Conservation (phyloP, 1,140 invertebrate species). For the Bombus cullumanus region DNA sequence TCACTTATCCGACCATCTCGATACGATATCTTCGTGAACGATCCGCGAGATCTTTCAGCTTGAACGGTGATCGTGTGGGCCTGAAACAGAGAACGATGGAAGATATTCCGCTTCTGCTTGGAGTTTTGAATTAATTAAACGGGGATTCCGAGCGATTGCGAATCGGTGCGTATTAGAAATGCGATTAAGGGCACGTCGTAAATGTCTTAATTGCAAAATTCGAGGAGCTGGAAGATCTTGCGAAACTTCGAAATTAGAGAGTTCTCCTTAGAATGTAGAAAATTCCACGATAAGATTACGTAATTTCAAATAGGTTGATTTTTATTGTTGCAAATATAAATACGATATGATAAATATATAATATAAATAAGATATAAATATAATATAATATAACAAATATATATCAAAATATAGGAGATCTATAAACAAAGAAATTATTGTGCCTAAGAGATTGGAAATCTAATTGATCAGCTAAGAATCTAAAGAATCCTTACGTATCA, state of each 20-base stretch:
- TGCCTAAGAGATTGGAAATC: too few relatives aligned
- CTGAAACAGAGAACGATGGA: not conserved
- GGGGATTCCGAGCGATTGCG: not conserved
- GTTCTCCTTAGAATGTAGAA: not conserved
- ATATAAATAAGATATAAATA: too few relatives aligned
- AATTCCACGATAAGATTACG: not conserved
- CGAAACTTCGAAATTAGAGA: not conserved
- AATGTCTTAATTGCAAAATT: not conserved
- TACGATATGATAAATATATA: too few relatives aligned
- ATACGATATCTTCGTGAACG: constrained; percentile 11
- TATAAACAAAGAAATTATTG: not conserved
- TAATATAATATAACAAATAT: too few relatives aligned
- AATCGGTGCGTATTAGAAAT: not conserved
- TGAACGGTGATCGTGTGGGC: not conserved
- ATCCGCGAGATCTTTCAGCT: constrained; percentile 12
- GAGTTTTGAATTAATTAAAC: not conserved
- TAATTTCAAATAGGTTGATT: not conserved
- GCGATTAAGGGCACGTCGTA: not conserved
- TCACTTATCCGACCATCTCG: constrained; percentile 15
- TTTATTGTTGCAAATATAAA: not conserved
- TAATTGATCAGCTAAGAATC: too few relatives aligned
- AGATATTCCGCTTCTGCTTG: not conserved
- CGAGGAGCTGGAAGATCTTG: not conserved
- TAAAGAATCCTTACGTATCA: too few relatives aligned
- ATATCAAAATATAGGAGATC: not conserved